Evolutionary conservation across 2,113 vertebrate genomes (phyloP).

Genomic region (Myiopsitta monachus): DNA sequence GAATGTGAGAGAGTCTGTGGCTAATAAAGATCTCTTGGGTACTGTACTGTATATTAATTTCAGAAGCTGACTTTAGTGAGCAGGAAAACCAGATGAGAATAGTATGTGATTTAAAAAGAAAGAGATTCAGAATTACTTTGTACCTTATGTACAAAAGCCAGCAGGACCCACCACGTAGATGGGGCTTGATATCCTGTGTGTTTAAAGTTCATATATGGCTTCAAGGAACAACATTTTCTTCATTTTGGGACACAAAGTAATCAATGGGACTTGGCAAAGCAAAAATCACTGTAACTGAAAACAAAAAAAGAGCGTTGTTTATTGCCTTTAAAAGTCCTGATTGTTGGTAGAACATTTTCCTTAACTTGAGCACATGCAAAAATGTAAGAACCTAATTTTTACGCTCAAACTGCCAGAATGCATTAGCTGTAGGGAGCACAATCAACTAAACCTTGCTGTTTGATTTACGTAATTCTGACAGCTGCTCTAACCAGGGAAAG

Average conservation of each 20-base stretch:
- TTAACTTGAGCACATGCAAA: not conserved
- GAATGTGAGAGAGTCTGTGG: not conserved
- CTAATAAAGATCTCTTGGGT: not conserved
- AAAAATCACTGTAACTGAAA: not conserved
- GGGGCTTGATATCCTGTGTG: not conserved
- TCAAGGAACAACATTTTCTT: not conserved
- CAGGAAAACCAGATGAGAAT: not conserved
- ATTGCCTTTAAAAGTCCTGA: not conserved
- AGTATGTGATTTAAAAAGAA: not conserved
- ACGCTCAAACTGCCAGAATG: not conserved
- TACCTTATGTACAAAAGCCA: not conserved
- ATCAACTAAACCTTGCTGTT: not conserved
- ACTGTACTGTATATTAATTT: not conserved
- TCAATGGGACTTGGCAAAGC: not conserved
- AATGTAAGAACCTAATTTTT: conserved; percentile 10
- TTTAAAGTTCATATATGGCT: not conserved
- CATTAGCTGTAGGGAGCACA: not conserved
- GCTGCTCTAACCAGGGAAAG: not conserved
- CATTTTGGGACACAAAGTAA: not conserved
- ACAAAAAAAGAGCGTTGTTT: not conserved
- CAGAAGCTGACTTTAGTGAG: not conserved
- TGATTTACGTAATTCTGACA: not conserved
- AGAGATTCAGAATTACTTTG: not conserved
- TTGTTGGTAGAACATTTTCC: not conserved
- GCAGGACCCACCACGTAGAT: not conserved